Evolutionary conservation across 2,888 invertebrate genomes (phyloP).

Genomic region (Drepana falcataria): DNA sequence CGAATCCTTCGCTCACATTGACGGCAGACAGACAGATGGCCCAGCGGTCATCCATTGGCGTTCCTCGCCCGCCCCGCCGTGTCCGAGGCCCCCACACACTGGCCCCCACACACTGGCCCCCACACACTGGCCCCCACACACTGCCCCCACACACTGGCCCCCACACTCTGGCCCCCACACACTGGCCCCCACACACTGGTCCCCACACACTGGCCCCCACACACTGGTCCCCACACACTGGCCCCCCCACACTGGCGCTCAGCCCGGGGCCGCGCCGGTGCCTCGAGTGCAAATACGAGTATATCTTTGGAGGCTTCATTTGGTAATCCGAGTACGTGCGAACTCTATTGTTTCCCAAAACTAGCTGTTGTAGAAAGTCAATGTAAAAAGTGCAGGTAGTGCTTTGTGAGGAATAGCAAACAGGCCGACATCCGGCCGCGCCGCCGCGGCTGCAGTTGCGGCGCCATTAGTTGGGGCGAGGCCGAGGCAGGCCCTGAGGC

Average conservation of each 20-base stretch:
- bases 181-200: too few species aligned
- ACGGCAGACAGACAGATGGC: not conserved
- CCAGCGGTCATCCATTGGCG: not conserved
- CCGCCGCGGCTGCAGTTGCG: not conserved
- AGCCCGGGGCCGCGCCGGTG: too few species aligned
- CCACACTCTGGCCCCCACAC: too few species aligned
- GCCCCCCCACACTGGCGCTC: too few species aligned
- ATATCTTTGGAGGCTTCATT: not conserved
- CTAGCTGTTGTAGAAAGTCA: not conserved
- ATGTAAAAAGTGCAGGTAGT: not conserved
- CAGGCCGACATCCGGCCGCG: not conserved
- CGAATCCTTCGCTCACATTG: not conserved
- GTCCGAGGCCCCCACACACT: not conserved
- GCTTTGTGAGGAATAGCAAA: not conserved
- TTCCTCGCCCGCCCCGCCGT: not conserved
- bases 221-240: too few species aligned
- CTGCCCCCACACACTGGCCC: too few species aligned
- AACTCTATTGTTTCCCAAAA: not conserved
- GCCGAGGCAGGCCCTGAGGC: not conserved
- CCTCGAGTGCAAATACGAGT: not conserved
- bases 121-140: too few species aligned
- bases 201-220: too few species aligned
- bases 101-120: too few species aligned
- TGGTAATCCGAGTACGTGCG: not conserved
- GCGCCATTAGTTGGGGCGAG: not conserved